phyloP scores from a whole-genome alignment of 2,113 vertebrate species.

The Lamprologus speciosus region DNA sequence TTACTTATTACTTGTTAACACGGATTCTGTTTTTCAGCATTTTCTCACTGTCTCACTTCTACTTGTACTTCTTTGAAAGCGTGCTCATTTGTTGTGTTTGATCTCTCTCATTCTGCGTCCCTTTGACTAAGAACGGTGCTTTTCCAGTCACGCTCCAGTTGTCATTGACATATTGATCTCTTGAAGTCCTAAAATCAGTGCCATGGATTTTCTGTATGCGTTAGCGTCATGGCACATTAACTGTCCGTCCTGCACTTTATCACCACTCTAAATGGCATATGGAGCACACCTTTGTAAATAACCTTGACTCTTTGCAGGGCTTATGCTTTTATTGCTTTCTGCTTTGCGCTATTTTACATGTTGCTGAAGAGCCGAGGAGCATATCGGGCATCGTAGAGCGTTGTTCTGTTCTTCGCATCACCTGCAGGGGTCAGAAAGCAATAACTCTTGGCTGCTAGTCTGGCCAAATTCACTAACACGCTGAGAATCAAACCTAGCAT shows the following conservation, averaged over 20 bases:
- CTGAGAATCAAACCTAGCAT: background rate
- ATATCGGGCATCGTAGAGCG: background rate
- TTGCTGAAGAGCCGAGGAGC: background rate
- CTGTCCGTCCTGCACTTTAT: background rate
- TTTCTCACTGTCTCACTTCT: conserved; percentile 7
- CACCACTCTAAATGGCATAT: background rate
- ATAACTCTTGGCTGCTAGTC: background rate
- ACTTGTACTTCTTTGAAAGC: background rate
- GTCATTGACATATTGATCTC: background rate
- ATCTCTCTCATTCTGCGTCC: background rate
- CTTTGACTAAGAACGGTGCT: background rate
- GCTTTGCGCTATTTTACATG: background rate
- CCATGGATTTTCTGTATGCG: background rate
- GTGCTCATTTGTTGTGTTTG: background rate
- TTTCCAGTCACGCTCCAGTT: conserved; percentile 8
- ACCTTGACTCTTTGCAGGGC: conserved; percentile 23
- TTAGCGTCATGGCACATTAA: conserved; percentile 14
- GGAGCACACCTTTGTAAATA: background rate
- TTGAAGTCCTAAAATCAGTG: background rate
- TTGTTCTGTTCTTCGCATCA: background rate
- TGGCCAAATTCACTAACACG: background rate
- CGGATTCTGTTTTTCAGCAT: background rate
- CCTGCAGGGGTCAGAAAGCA: background rate
- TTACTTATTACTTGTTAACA: background rate
- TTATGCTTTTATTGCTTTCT: conserved; percentile 9